A percentile compares a stretch with the other conserved stretches of the same genome.
Evolutionary conservation across 2,888 invertebrate species (phyloP).

Genomic region (Pollenia amentaria): DNA sequence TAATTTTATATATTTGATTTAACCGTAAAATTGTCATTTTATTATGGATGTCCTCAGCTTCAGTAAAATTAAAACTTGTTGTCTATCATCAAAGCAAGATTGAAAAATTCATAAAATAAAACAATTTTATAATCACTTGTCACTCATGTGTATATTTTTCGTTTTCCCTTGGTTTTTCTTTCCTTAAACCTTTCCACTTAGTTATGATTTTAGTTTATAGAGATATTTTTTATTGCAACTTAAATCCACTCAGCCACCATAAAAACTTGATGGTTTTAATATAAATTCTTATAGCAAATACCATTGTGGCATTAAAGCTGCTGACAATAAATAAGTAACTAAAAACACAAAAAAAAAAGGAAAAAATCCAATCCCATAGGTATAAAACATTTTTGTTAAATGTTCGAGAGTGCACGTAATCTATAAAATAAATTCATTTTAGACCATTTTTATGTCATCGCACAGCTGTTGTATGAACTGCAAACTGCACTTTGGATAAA

Average conservation of each 20-base stretch:
- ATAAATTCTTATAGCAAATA: constrained; percentile 43
- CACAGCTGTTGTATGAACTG: constrained; percentile 70
- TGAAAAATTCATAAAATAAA: background rate
- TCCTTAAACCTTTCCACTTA: constrained; percentile 32
- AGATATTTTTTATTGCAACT: constrained; percentile 2
- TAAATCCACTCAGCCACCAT: constrained; percentile 30
- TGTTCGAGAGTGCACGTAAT: constrained; percentile 68
- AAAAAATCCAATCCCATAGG: constrained; percentile 32
- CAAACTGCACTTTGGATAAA: constrained; percentile 59
- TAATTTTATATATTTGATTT: no score
- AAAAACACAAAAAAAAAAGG: background rate
- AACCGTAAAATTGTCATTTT: no score
- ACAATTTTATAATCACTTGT: constrained; percentile 20
- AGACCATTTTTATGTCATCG: constrained; percentile 67
- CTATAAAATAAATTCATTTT: constrained; percentile 71
- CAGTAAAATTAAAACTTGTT: background rate
- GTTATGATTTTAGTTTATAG: constrained; percentile 35
- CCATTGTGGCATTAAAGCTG: constrained; percentile 45
- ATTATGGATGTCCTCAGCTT: no score
- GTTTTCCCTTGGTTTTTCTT: background rate
- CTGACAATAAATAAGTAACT: constrained; percentile 59
- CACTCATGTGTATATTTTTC: background rate
- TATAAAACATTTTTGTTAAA: constrained; percentile 67
- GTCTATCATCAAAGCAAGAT: background rate
- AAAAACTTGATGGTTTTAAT: constrained; percentile 47